A percentile compares a stretch with the other conserved stretches of the same genome.
Conservation (phyloP, 2,888 invertebrate species). For the Drosophila koepferae region DNA sequence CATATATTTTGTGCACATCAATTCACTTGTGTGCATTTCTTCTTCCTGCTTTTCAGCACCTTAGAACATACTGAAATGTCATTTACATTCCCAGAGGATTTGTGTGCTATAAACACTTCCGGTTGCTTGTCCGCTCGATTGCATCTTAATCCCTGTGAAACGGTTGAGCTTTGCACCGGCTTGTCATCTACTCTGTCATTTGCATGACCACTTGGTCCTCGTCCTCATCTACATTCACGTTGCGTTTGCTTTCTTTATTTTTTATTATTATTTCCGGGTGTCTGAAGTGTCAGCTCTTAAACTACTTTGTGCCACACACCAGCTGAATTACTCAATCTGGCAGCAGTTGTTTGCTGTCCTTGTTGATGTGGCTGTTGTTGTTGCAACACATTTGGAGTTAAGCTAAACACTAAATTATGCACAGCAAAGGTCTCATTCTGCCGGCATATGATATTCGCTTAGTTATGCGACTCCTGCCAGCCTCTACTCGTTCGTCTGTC, state of each 20-base stretch:
- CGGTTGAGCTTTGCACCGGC: not conserved
- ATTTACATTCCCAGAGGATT: not conserved
- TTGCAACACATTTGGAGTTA: constrained; percentile 21
- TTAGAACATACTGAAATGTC: not conserved
- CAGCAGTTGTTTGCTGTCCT: constrained; percentile 19
- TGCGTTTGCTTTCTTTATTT: constrained; percentile 4
- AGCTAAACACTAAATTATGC: constrained; percentile 62
- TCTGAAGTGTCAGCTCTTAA: constrained; percentile 12
- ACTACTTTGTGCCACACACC: not conserved
- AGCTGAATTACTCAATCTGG: constrained; percentile 15
- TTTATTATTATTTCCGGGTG: constrained; percentile 30
- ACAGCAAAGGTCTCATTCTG: constrained; percentile 33
- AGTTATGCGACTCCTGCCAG: constrained; percentile 5
- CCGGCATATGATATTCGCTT: constrained; percentile 28
- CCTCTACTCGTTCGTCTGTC: not conserved
- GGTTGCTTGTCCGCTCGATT: not conserved
- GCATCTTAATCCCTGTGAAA: constrained; percentile 1
- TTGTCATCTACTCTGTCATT: not conserved
- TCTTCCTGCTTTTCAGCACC: constrained; percentile 1
- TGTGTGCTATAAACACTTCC: not conserved
- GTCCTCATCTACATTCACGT: constrained; percentile 2
- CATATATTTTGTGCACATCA: too few relatives aligned
- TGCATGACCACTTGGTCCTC: not conserved
- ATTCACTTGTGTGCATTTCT: not conserved
- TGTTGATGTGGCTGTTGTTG: constrained; percentile 2